Evolutionary conservation across 1,140 invertebrate species (phyloP), one percentile per base, ranked within the genome.

Genomic region (Saccostrea glomerata): DNA sequence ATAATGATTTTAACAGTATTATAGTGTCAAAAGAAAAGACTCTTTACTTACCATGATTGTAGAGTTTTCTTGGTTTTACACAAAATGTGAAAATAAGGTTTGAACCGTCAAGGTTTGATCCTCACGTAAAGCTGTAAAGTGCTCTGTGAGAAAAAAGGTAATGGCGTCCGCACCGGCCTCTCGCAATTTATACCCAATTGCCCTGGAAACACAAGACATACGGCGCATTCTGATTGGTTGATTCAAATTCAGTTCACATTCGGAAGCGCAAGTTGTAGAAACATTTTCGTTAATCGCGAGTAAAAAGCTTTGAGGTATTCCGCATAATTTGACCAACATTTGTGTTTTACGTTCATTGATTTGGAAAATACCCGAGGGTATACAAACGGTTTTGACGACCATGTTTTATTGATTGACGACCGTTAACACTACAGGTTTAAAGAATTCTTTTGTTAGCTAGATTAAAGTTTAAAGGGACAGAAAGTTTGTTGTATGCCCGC

Each of bases 41-140:
- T 6, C 2, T 63, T 63, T 36, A 77, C 70, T 77, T 77, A 77
- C 70, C 70, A 77, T 77, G 70, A 36, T 77, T 77, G 70, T 77
- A 77, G 23, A 17, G 23, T 77, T 30, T 77, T 77, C 70, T 77
- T 77, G 70, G 70, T 40, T 77, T 77, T 77, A 77, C 70, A 77
- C 70, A 77, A 77, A 77, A 77, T 77, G 70, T 77, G 25, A 77
- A 77, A 77, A 36, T 36, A 77, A 36, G 36, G 70, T 25, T 66
- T 30, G 70, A 77, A 77, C 70, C 70, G 70, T 77, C 70, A 77
- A 77, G 25, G 70, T 36, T 15, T 77, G 36, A 25, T 17, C 70
- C 70, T 77, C 70, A 77, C 70, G 70, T 77, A 7, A 17, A 77
- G 70, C 70, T 77, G 70, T 30, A 77, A 77, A 30, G 70, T 36